phyloP scores from a whole-genome alignment of 2,888 invertebrate species.

The Lampropteryx suffumata region DNA sequence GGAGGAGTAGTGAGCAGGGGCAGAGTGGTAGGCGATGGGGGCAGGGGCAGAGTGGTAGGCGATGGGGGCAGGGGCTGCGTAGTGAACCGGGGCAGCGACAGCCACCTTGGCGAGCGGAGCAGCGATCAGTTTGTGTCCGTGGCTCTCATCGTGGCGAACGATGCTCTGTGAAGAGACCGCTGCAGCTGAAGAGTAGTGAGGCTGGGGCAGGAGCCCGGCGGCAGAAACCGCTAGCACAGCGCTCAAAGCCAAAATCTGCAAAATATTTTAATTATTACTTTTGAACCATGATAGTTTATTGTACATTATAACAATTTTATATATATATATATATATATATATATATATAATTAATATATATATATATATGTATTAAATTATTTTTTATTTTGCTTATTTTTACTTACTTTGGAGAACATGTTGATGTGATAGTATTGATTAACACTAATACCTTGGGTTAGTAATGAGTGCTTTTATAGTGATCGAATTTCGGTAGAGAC shows the following conservation, averaged over 20 bases:
- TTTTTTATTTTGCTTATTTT: background rate
- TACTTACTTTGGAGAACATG: conserved; percentile 73
- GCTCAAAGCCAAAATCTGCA: conserved; percentile 61
- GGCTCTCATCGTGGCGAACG: conserved; percentile 59
- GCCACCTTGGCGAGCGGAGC: conserved; percentile 33
- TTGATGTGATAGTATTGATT: conserved; percentile 48
- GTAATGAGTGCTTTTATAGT: conserved; percentile 55
- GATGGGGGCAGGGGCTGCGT: conserved; percentile 48
- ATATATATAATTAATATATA: too few species aligned
- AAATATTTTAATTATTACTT: too few species aligned
- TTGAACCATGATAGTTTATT: too few species aligned
- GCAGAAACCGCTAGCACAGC: conserved; percentile 67
- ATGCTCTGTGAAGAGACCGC: conserved; percentile 68
- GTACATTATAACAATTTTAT: too few species aligned
- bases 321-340: too few species aligned
- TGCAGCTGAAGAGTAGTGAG: conserved; percentile 68
- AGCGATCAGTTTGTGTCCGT: conserved; percentile 23
- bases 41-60: conserved; percentile 43
- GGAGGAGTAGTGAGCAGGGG: conserved; percentile 29
- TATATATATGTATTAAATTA: background rate
- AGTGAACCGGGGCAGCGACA: conserved; percentile 43
- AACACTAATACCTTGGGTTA: conserved; percentile 56
- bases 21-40: conserved; percentile 32
- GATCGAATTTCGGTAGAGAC: conserved; percentile 51
- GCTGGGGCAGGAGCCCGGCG: conserved; percentile 59